Percentiles rank a stretch among this genome's conserved stretches.
Evolutionary conservation across 2,797 vertebrate species (phyloP).

Genomic region (Acanthornis magna): DNA sequence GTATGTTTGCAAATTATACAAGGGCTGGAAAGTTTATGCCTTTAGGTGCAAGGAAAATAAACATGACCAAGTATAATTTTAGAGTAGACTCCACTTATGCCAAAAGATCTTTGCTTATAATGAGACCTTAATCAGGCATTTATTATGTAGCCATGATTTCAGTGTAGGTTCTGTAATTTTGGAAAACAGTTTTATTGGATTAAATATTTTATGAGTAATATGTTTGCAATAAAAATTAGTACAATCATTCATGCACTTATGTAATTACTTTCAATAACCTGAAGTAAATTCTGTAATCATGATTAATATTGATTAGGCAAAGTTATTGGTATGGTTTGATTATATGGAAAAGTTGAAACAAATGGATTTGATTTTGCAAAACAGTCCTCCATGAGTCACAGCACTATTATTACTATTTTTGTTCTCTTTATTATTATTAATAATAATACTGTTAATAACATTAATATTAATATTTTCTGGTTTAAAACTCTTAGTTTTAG

Average conservation of each 20-base stretch:
- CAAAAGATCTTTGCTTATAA: neutral
- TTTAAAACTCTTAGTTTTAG: neutral
- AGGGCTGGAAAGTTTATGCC: neutral
- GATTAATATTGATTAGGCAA: neutral
- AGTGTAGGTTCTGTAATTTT: neutral
- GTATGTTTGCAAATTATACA: neutral
- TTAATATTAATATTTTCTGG: neutral
- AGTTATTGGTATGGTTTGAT: neutral
- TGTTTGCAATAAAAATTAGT: neutral
- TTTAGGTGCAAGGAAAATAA: neutral
- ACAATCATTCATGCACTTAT: neutral
- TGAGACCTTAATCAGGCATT: neutral
- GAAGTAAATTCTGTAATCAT: neutral
- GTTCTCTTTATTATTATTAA: no score
- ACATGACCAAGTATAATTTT: neutral
- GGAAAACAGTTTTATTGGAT: neutral
- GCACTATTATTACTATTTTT: neutral
- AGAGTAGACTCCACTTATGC: neutral
- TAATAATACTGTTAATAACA: neutral
- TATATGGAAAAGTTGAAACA: neutral
- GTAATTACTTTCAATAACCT: neutral
- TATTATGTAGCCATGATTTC: neutral
- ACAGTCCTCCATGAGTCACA: neutral
- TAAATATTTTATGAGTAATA: constrained; percentile 5
- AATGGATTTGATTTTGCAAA: neutral